Evolutionary conservation across 2,113 vertebrate genomes (phyloP), one percentile per base, ranked within the genome.

Genomic region (Mus musculus): DNA sequence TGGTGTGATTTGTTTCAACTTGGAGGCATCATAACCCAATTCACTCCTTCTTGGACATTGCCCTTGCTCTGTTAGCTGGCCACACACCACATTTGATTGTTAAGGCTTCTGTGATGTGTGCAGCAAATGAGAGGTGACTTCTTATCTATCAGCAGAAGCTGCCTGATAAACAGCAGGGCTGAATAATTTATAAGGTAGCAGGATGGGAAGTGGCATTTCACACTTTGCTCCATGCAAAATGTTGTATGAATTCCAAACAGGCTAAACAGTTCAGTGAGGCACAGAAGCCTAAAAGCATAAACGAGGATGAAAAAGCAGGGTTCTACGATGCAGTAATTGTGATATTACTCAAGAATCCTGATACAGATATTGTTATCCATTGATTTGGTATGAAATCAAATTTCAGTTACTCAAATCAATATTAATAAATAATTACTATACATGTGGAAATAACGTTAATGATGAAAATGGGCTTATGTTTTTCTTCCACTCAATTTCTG

Each of bases 101-200:
- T 98, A 94, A 96, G 93, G 76, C 65, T 33, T 95, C 88, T 97
- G 30, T 97, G 97, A 98, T 98, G 96, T 91, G 93, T 96, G 93
- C 65, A 91, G 95, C 80, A 95, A 98, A 97, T 24, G 91, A 98
- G 97, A 98, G 96, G 89, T 97, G 97, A 98, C 97, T 98, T 98
- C 97, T 98, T 98, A 98, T 98, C 98, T 98, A 96, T 91, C 97
- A 97, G 96, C 97, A 98, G 98, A 98, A 98, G 96, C 96, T 97
- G 93, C 95, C 97, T 98, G 97, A 98, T 98, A 98, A 98, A 98
- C 97, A 96, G 97, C 81, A 97, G 91, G 97, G 76, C 98, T 99
- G 98, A 98, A 98, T 98, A 98, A 98, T 99, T 98, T 98, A 98
- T 98, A 97, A 95, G 85, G 85, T 82, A 88, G 93, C 77, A 96